These are phyloP conservation scores for Sialia sialis DNA, from an alignment of 2,113 vertebrate species.

Conservation along the genomic window DNA sequence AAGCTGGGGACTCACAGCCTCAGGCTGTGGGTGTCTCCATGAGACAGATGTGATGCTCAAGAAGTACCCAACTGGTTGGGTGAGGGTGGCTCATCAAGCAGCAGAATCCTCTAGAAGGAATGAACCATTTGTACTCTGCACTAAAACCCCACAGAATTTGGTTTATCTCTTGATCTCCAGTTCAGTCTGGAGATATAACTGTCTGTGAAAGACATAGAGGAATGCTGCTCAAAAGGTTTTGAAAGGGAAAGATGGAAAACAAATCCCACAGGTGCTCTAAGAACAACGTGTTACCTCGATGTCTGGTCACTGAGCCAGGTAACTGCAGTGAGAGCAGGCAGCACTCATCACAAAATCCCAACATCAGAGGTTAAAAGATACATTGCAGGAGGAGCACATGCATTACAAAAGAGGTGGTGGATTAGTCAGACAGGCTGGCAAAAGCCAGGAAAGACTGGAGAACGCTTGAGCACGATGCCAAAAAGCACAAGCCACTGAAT, in stretches of 20 bases:
- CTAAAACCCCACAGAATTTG: neutral
- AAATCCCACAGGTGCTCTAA: neutral
- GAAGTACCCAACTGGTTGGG: neutral
- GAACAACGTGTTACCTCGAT: neutral
- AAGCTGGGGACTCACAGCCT: neutral
- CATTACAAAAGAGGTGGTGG: neutral
- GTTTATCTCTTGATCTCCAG: neutral
- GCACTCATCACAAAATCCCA: neutral
- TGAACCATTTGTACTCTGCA: neutral
- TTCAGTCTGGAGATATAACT: neutral
- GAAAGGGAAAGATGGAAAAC: neutral
- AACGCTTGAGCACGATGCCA: neutral
- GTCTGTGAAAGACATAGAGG: neutral
- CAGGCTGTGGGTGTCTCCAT: neutral
- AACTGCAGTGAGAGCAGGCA: neutral
- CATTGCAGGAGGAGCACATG: neutral
- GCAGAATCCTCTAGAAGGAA: neutral
- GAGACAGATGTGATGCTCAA: neutral
- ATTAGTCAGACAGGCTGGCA: neutral
- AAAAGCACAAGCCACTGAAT: neutral
- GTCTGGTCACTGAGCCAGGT: neutral
- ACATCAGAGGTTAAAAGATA: neutral
- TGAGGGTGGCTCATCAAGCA: neutral
- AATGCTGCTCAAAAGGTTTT: neutral
- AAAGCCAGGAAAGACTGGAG: neutral